Base-by-base conservation (phyloP, 2,113 vertebrate genomes). In the Oryzias curvinotus region DNA sequence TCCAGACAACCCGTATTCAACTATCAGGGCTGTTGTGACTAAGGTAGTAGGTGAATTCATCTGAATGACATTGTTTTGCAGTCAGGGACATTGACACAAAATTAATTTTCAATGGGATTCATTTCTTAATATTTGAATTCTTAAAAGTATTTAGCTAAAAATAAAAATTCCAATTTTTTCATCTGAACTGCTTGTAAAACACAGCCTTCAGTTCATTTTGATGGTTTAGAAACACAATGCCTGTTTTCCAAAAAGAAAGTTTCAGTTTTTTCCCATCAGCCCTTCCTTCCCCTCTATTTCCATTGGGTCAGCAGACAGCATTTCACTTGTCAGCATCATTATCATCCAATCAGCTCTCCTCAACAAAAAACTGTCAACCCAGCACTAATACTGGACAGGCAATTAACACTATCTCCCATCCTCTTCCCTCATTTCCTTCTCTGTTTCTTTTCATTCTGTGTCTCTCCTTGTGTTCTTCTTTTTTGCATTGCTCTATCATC, bases 291-390 rank as follows among this genome's bases (percentile, higher is more conserved):
- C 53, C 57, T 69, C 46, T 41, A 44, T 73, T 86, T 89, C 71
- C 73, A 76, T 81, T 82, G 80, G 82, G 81, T 89, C 82, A 86
- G 82, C 84, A 85, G 75, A 81, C 71, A 18, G 65, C 66, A 75
- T 68, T 87, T 84, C 68, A 75, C 73, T 78, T 79, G 84, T 88
- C 81, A 83, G 81, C 77, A 84, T 85, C 81, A 88, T 87, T 88
- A 87, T 88, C 72, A 14, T 81, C 81, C 86, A 88, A 88, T 87
- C 83, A 86, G 77, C 77, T 81, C 67, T 71, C 49, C 58, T 67
- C 73, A 84, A 82, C 67, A 80, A 65, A 70, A 86, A 89, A 86
- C 82, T 87, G 83, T 89, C 87, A 89, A 82, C 71, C 74, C 85
- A 87, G 87, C 87, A 87, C 70, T 86, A 87, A 85, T 78, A 76